phyloP scores from a whole-genome alignment of 2,113 vertebrate genomes.

The Fukomys damarensis region DNA sequence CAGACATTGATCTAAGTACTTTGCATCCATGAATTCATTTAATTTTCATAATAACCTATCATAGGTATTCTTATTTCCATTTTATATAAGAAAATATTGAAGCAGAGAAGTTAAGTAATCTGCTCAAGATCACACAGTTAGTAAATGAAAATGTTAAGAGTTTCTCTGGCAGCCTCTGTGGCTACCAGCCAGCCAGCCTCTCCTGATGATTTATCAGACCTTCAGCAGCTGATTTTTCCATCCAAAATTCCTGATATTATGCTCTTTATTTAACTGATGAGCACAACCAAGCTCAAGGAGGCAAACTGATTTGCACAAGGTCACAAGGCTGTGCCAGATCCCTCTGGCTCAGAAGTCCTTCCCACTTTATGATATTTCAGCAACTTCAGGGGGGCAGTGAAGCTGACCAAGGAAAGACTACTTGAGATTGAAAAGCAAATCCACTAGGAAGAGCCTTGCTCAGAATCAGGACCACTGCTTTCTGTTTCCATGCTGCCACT shows the following conservation, averaged over 20 bases:
- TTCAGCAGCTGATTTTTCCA: slow-evolving; percentile 26
- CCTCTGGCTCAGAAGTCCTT: not conserved
- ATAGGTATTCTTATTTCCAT: not conserved
- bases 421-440: not conserved
- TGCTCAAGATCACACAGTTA: not conserved
- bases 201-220: slow-evolving; percentile 36
- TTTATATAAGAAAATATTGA: slow-evolving; percentile 27
- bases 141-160: not conserved
- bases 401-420: not conserved
- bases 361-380: not conserved
- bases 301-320: slow-evolving; percentile 2
- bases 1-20: slow-evolving; percentile 42
- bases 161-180: not conserved
- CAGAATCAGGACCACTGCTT: not conserved
- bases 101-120: slow-evolving; percentile 27
- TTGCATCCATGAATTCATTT: not conserved
- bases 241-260: slow-evolving; percentile 54
- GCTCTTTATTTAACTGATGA: slow-evolving; percentile 31
- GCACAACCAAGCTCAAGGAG: not conserved
- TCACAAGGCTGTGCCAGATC: not conserved
- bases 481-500: not conserved
- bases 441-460: not conserved
- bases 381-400: not conserved
- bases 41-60: slow-evolving; percentile 42
- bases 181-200: slow-evolving; percentile 24